Evolutionary conservation across 2,113 vertebrate genomes (phyloP).

Genomic region (Zosterops hypoxanthus): DNA sequence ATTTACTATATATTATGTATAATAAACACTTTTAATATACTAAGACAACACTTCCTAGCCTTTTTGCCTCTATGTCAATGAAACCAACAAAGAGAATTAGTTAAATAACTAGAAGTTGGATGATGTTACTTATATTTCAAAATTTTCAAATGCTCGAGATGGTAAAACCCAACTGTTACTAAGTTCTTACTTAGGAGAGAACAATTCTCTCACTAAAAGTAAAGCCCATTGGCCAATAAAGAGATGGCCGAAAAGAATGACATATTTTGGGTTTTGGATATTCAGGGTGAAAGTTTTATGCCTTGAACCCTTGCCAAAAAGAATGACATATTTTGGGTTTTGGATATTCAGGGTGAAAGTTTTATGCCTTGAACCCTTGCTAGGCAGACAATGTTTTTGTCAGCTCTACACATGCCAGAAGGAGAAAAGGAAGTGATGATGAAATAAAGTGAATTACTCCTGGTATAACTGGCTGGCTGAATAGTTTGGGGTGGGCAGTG

Average conservation of each 20-base stretch:
- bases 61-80: neutral
- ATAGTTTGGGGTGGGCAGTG: neutral
- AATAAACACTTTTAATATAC: neutral
- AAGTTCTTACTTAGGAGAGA: constrained; percentile 4
- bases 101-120: neutral
- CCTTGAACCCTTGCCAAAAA: neutral
- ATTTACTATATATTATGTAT: neutral
- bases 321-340: neutral
- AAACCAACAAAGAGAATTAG: neutral
- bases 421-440: neutral
- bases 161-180: neutral
- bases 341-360: neutral
- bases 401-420: neutral
- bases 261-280: neutral
- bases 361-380: neutral
- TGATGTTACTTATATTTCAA: constrained; percentile 20
- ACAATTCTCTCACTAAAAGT: neutral
- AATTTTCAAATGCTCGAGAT: neutral
- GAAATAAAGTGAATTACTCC: neutral
- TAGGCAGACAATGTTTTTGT: neutral
- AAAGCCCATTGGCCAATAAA: neutral
- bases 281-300: neutral
- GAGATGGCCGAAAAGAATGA: neutral
- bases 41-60: neutral
- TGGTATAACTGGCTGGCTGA: neutral